phyloP scores from a whole-genome alignment of 1,140 invertebrate species.

The Caenorhabditis elegans region WBcel235 BX284606.5:8749001-8749500 shows the following conservation, averaged over 20 bases:
- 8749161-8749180: constrained; percentile 65
- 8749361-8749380: constrained; percentile 55
- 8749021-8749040: constrained; percentile 63
- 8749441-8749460: constrained; percentile 59
- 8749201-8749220: constrained; percentile 65
- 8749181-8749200: constrained; percentile 62
- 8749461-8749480: constrained; percentile 57
- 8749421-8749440: constrained; percentile 65
- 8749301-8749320: constrained; percentile 66
- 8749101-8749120: constrained; percentile 49
- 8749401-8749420: constrained; percentile 61
- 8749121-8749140: constrained; percentile 52
- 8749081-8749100: constrained; percentile 58
- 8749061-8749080: constrained; percentile 61
- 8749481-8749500: neutral
- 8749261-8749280: constrained; percentile 66
- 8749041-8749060: constrained; percentile 60
- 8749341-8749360: constrained; percentile 65
- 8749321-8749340: constrained; percentile 66
- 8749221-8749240: constrained; percentile 63
- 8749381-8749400: constrained; percentile 67
- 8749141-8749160: constrained; percentile 61
- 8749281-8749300: constrained; percentile 64
- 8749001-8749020: constrained; percentile 64
- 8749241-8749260: constrained; percentile 58